phyloP scores from a whole-genome alignment of 2,888 invertebrate species.

The Habrosyne pyritoides region DNA sequence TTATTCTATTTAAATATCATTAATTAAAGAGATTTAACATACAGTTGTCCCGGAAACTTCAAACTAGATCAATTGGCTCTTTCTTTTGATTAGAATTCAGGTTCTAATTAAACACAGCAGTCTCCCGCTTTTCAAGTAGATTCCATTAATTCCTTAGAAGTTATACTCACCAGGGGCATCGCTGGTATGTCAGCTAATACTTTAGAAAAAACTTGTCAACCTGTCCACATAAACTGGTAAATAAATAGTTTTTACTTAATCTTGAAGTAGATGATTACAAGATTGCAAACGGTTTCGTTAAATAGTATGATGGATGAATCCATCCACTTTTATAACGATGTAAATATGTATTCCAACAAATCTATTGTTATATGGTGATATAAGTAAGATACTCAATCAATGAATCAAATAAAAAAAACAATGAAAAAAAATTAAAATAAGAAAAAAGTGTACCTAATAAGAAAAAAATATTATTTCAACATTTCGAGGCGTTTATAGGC shows the following conservation, averaged over 20 bases:
- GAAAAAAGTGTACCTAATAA: too few species aligned
- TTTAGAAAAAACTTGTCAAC: background rate
- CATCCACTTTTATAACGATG: background rate
- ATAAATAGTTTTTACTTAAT: background rate
- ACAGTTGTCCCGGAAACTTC: background rate
- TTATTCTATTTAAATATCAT: background rate
- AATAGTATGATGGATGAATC: background rate
- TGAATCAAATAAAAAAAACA: too few species aligned
- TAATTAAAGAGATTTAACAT: background rate
- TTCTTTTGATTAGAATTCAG: conserved; percentile 3
- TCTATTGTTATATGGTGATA: too few species aligned
- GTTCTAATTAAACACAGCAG: conserved; percentile 4
- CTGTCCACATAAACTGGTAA: background rate
- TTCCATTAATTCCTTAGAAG: conserved; percentile 5
- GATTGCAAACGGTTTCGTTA: background rate
- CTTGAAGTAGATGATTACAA: background rate
- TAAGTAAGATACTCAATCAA: too few species aligned
- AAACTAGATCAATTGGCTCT: background rate
- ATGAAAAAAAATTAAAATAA: too few species aligned
- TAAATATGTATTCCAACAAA: too few species aligned
- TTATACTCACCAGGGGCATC: background rate
- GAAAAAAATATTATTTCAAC: too few species aligned
- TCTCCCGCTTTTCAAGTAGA: background rate
- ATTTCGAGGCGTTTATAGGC: too few species aligned
- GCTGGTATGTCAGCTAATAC: background rate